Conservation (phyloP, 2,888 invertebrate species). For the Eurois occulta region DNA sequence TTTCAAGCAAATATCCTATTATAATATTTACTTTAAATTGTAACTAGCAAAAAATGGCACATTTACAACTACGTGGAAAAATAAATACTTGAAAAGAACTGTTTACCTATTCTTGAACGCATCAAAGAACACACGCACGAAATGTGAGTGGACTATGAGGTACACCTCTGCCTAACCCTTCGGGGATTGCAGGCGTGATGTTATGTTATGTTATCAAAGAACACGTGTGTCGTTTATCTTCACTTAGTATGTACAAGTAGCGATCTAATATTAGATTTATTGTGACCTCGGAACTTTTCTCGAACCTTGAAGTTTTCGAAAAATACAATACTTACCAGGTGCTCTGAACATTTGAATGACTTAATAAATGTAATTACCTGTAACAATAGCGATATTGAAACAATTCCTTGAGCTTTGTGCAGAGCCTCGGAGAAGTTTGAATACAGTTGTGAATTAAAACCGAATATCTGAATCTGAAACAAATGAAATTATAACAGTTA, state of each 20-base stretch:
- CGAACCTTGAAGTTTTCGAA: background rate
- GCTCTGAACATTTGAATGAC: constrained; percentile 11
- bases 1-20: no score
- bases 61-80: background rate
- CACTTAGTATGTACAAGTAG: background rate
- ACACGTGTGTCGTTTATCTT: no score
- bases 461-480: constrained; percentile 99
- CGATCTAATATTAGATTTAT: background rate
- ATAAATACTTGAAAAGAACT: background rate
- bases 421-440: constrained; percentile 98
- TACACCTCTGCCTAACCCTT: no score
- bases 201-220: no score
- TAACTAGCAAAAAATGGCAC: background rate
- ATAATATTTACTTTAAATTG: background rate
- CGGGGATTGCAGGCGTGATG: no score
- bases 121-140: background rate
- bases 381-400: constrained; percentile 97
- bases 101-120: no score
- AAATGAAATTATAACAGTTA: constrained; percentile 69
- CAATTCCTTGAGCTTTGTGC: constrained; percentile 98
- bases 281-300: background rate
- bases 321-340: constrained; percentile 32
- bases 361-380: constrained; percentile 92
- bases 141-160: no score
- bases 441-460: constrained; percentile 99